phyloP scores from a whole-genome alignment of 1,140 invertebrate species.

The Drosophila mojavensis region DNA sequence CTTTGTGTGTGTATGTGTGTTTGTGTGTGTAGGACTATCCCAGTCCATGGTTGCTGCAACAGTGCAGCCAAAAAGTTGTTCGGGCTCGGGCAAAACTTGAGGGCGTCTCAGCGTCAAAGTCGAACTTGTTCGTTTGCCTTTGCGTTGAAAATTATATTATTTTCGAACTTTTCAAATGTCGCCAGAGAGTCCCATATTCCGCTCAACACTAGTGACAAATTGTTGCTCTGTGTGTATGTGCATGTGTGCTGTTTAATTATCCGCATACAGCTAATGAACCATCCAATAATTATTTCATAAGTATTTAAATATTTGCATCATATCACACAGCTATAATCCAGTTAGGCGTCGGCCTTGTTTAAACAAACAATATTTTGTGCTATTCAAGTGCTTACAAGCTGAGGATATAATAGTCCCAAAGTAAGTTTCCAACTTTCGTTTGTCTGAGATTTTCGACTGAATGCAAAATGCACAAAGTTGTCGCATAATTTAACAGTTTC shows the following conservation, averaged over 20 bases:
- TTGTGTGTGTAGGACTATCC: constrained; percentile 31
- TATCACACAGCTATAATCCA: neutral
- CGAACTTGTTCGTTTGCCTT: constrained; percentile 78
- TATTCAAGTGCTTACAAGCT: constrained; percentile 1
- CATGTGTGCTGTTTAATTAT: constrained; percentile 57
- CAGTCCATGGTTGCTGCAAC: constrained; percentile 53
- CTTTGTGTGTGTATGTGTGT: constrained; percentile 5
- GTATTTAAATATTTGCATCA: constrained; percentile 12
- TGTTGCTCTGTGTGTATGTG: constrained; percentile 32
- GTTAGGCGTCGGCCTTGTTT: neutral
- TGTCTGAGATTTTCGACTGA: neutral
- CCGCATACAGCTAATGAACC: constrained; percentile 55
- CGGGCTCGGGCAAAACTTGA: constrained; percentile 51
- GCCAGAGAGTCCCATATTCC: constrained; percentile 66
- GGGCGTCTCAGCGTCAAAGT: constrained; percentile 38
- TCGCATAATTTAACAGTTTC: constrained; percentile 4
- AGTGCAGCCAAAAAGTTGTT: constrained; percentile 70
- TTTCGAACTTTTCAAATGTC: constrained; percentile 79
- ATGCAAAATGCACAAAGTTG: constrained; percentile 11
- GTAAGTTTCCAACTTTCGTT: constrained; percentile 4
- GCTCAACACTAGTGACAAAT: constrained; percentile 55
- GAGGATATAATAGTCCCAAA: constrained; percentile 4
- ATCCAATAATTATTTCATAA: constrained; percentile 29
- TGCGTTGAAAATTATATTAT: constrained; percentile 81
- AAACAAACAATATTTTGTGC: neutral